Evolutionary conservation across 2,888 invertebrate species (phyloP), one percentile per base, ranked within the genome.

Genomic region (Eristalis arbustorum): DNA sequence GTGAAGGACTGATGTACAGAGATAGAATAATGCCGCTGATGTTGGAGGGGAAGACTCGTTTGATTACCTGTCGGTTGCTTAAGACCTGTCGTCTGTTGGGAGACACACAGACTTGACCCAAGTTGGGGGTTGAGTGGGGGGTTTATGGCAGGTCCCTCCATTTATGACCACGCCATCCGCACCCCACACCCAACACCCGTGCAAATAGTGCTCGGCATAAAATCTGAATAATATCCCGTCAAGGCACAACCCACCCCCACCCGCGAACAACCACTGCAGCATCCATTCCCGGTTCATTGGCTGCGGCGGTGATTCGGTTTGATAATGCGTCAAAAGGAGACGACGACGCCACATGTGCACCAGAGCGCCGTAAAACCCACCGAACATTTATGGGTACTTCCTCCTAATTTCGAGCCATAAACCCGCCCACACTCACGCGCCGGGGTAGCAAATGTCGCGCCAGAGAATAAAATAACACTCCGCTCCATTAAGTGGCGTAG

Each of bases 401-500:
- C 22, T 62, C 61, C 59, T 67, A 40, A 82, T 67, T 67, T 34
- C 61, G 61, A 62, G 40, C 68, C 69, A 73, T 73, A 83, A 83
- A 78, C 37, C 68, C 59, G 66, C 25, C 8, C 59, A 23, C 23
- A 6, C 59, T 3, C 13, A 23, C 5, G 13, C 13, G 4, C 25
- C 10, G 49, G 49, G n/a, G n/a, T n/a, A 34, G 69, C 59, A 61
- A 77, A 61, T 82, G 49, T 49, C 49, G 8, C 49, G 8, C 8
- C 49, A 57, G 18, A 1, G 18, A 57, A 14, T 49, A 18, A 34
- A 57, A 73, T 42, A 84, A 84, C 61, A 75, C 40, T 62, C 74
- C 73, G 71, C 67, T 28, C 76, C 80, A 67, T 68, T 71, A 56
- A 79, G 56, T 63, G 82, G 73, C 74, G 42, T 78, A 62, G 66